phyloP scores from a whole-genome alignment of 2,113 vertebrate species.

The Rhynchopsitta pachyrhyncha region DNA sequence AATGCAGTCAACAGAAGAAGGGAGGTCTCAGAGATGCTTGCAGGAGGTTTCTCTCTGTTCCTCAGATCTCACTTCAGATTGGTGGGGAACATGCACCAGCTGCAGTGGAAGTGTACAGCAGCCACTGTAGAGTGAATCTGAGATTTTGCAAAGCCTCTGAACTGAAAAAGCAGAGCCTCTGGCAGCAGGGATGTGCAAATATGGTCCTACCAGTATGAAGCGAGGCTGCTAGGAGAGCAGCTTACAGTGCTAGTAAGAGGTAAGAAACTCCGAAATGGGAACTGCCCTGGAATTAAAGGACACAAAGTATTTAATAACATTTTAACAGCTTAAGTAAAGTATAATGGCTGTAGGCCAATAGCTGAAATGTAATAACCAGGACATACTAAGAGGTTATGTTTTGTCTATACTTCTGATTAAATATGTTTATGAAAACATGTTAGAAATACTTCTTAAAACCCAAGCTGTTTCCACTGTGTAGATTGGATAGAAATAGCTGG shows the following conservation, averaged over 20 bases:
- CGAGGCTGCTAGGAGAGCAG: not conserved
- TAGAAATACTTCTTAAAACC: not conserved
- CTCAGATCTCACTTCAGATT: not conserved
- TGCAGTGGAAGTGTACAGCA: not conserved
- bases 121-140: not conserved
- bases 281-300: not conserved
- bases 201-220: not conserved
- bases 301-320: not conserved
- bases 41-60: not conserved
- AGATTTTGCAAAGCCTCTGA: fast-evolving
- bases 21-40: not conserved
- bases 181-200: not conserved
- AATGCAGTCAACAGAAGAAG: not conserved
- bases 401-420: not conserved
- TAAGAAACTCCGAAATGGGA: not conserved
- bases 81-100: not conserved
- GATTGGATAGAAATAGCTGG: not conserved
- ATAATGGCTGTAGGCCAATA: not conserved
- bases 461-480: not conserved
- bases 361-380: not conserved
- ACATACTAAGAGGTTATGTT: not conserved
- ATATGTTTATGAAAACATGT: not conserved
- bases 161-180: not conserved
- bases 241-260: not conserved
- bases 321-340: not conserved